Base-by-base conservation (phyloP, 2,113 vertebrate species). In the Copsychus sechellarum region DNA sequence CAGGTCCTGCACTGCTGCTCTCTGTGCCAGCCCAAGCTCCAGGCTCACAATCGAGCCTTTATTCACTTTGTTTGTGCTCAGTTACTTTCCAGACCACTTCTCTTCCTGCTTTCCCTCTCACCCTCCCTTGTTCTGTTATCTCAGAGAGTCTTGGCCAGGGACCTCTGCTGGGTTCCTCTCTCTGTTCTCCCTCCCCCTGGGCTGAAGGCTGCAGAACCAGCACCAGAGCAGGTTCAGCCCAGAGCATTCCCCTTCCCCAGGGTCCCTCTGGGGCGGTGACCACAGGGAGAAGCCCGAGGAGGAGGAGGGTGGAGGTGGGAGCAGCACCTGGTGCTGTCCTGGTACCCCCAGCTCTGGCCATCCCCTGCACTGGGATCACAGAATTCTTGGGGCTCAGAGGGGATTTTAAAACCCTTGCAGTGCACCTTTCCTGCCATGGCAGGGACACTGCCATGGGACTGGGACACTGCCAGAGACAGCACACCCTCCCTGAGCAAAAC, bases 281-380 rank as follows among this genome's bases (percentile, higher is more conserved):
- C 8, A 18, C 2, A 26, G 1, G 40, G 36, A 47, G 28, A 2
- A 15, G 45, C 51, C 51, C 4, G n/a, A 22, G 40, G 9, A 29
- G 1, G 22, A 45, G 43, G 43, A 45, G 19, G 20, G 47, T 1
- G 5, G 5, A 5, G 57, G 28, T 2, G 33, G 43, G 33, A n/a
- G 5, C 58, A 72, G 36, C 0, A 0, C 18, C 1, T 6, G 74
- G 6, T 11, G 11, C 42, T 34, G 7, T 9, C 23, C 53, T 45
- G 45, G 62, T 5, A 36, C 38, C 50, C 14, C 12, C 38, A 20
- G 38, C 36, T 67, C 6, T 14, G n/a, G 21, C 11, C 61, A 23
- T 6, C 42, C 28, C 17, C 11, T 28, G 65, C 18, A 19, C 0
- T 5, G 82, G 23, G 73, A 17, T 20, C 28, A 4, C 78, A 12